phyloP scores from a whole-genome alignment of 2,888 invertebrate species.

The Palloptera scutellata region DNA sequence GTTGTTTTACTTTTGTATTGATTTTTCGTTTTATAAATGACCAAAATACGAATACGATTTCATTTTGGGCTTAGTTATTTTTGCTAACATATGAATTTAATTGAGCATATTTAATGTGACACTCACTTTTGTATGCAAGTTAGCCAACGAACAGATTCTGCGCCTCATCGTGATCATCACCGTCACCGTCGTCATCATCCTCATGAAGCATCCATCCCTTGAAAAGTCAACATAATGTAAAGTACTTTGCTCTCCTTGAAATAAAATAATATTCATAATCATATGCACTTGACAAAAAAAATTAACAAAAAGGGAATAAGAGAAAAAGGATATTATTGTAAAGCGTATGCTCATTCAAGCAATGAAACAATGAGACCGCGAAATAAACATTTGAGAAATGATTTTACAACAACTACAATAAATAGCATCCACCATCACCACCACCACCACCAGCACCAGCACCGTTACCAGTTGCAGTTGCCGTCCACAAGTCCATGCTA shows the following conservation, averaged over 20 bases:
- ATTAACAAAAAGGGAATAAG: conserved; percentile 9
- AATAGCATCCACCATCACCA: conserved; percentile 27
- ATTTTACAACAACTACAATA: conserved; percentile 34
- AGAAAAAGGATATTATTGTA: conserved; percentile 37
- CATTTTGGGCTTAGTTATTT: conserved; percentile 22
- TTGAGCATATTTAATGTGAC: conserved; percentile 51
- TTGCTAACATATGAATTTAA: conserved; percentile 51
- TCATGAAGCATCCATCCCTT: too few species aligned
- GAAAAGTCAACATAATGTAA: conserved; percentile 60
- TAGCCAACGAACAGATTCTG: too few species aligned
- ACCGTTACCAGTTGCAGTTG: conserved; percentile 17
- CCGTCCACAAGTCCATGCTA: conserved; percentile 15
- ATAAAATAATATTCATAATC: conserved; percentile 45
- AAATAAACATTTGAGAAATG: conserved; percentile 41
- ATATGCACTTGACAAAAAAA: conserved; percentile 39
- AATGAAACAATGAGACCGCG: conserved; percentile 58
- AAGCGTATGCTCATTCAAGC: conserved; percentile 60
- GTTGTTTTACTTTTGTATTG: background rate
- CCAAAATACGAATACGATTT: conserved; percentile 17
- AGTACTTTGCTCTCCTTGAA: conserved; percentile 47
- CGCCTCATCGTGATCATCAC: conserved; percentile 31
- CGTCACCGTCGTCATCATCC: too few species aligned
- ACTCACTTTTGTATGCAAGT: background rate
- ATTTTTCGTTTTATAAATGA: conserved; percentile 10
- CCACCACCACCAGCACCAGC: conserved; percentile 38